These are phyloP conservation scores for Eufriesea mexicana DNA, from an alignment of 1,140 invertebrate genomes.

Conservation along the genomic window DNA sequence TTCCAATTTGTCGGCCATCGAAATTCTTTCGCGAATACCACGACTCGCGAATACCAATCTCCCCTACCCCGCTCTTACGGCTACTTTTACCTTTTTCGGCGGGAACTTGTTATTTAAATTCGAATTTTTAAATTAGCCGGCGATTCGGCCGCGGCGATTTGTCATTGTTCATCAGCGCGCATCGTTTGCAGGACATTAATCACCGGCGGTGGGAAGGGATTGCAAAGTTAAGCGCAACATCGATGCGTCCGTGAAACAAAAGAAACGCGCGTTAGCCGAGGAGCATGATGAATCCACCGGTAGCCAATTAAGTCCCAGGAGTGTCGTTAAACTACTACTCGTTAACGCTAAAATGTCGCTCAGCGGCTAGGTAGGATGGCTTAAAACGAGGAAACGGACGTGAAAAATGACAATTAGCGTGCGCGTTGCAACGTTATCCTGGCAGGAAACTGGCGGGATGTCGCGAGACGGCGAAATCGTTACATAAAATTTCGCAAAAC, in stretches of 20 bases:
- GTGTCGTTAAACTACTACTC: slow-evolving; percentile 65
- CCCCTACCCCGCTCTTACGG: neutral
- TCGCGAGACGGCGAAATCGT: slow-evolving; percentile 58
- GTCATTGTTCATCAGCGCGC: slow-evolving; percentile 23
- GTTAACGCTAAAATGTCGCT: slow-evolving; percentile 66
- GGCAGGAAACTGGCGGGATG: slow-evolving; percentile 55
- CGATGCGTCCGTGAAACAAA: slow-evolving; percentile 44
- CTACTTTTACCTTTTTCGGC: too few species aligned
- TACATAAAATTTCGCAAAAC: slow-evolving; percentile 54
- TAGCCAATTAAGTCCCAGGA: slow-evolving; percentile 59
- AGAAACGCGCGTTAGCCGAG: slow-evolving; percentile 12
- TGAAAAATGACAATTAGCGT: slow-evolving; percentile 70
- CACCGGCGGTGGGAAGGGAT: slow-evolving; percentile 18
- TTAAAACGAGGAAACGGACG: slow-evolving; percentile 65
- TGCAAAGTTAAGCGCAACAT: slow-evolving; percentile 27
- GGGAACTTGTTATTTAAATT: neutral
- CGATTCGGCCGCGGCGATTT: slow-evolving; percentile 2
- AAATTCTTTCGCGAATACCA: neutral
- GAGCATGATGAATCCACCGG: slow-evolving; percentile 51
- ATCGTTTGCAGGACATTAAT: slow-evolving; percentile 47
- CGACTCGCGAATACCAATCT: too few species aligned
- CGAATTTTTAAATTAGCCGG: slow-evolving; percentile 16
- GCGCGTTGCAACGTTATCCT: slow-evolving; percentile 56
- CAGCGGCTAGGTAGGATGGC: slow-evolving; percentile 36
- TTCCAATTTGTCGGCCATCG: neutral